Base-by-base conservation (phyloP, 2,113 vertebrate species). In the Lota lota region DNA sequence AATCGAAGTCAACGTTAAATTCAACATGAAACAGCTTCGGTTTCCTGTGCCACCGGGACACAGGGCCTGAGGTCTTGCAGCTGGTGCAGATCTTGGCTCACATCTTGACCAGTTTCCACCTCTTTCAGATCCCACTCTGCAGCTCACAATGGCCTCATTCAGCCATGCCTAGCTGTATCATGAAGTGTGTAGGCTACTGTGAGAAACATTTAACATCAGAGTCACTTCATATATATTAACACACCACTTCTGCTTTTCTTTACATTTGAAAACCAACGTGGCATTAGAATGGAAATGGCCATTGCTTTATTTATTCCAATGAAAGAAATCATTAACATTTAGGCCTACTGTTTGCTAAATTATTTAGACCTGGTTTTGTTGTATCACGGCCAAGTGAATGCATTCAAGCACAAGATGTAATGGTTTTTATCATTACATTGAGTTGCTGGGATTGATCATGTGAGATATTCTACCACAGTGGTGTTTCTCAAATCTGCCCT, bases 91-190 rank as follows among this genome's bases (percentile, higher is more conserved):
- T 56, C 47, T 64, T 22, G 70, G 64, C 64, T 67, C 69, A 61
- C 20, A 2, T 64, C 40, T 65, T 67, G 82, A 67, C 76, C 77
- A 65, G 65, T 78, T 76, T 77, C 81, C 72, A 76, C 70, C 68
- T 69, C 69, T 63, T 67, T 60, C 75, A 75, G 76, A 47, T 70
- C 67, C 19, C 64, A 24, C 22, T 67, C 69, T 68, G 70, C 73
- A 68, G 68, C 85, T 79, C 64, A 89, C 87, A 90, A 89, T 76
- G 80, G 75, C 47, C 75, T 81, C 83, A 83, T 90, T 90, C 88
- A 89, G 50, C 75, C 51, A 51, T 65, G 47, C 16, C 62, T 22
- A 8, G 74, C 69, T 36, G 73, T 3, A 36, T 63, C 60, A 65
- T 68, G 67, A 7, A 24, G 4, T 64, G 64, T 71, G 77, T 66